Evolutionary conservation across 1,140 invertebrate species (phyloP), one percentile per base, ranked within the genome.

Genomic region (Aphidius ervi): DNA sequence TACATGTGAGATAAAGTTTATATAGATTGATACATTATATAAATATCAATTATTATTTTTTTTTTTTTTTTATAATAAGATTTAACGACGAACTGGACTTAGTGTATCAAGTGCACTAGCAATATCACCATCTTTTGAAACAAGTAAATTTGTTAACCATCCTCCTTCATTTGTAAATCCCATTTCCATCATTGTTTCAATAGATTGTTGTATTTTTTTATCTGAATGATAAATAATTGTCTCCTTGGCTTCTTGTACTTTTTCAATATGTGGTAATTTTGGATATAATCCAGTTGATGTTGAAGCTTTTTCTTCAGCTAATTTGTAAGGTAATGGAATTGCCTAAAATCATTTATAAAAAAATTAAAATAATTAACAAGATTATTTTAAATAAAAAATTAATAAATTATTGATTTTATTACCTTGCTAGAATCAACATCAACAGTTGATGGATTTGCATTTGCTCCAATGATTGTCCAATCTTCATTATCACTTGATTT

Each of bases 81-180:
- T 31, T 31, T 31, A 31, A n/a, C 52, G 39, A 9, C 20, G 52
- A 5, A 16, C 52, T 42, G 52, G 52, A 37, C 74, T 71, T 60
- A 90, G 78, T 47, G 87, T 75, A 65, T 93, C 90, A 50, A 93
- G 73, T 40, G 86, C 87, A 61, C 84, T 83, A 16, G 81, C 79
- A 59, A 93, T 90, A 71, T 91, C 85, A 7, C 90, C 90, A 61
- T 88, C 70, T 58, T 84, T 83, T 6, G 79, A 74, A 59, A 81
- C 76, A 59, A 88, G 67, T 31, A 88, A 73, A 59, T 80, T 73
- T 43, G 82, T 80, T 2, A 88, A 74, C 82, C 85, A 85, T 42
- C 80, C 81, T 50, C 85, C 85, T 59, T 92, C 86, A 70, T 92
- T 89, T 53, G 83, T 84, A 74, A 92, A 94, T 41, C 92, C 92